These are phyloP conservation scores for Lates calcarifer DNA, from an alignment of 2,113 vertebrate genomes.

Conservation along the genomic window DNA sequence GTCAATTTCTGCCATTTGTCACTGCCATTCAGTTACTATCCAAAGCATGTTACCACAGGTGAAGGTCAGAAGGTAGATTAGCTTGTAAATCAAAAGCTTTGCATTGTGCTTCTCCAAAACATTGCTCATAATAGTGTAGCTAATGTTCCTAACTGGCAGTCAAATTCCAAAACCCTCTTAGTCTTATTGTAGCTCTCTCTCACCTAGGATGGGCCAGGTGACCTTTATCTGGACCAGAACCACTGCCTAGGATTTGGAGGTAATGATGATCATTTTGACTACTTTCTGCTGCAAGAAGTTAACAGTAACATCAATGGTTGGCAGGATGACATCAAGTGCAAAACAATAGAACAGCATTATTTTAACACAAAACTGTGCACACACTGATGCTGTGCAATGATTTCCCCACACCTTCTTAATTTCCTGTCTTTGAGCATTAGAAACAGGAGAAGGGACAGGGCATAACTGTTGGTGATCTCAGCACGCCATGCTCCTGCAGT, in stretches of 20 bases:
- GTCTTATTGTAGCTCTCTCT: background rate
- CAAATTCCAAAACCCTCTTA: background rate
- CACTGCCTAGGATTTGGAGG: background rate
- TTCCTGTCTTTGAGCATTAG: constrained; percentile 22
- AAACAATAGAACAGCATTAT: constrained; percentile 9
- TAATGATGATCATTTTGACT: constrained; percentile 1
- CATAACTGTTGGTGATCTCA: constrained; percentile 5
- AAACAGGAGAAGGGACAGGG: constrained; percentile 2
- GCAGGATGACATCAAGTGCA: constrained; percentile 9
- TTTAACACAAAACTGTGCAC: constrained; percentile 7
- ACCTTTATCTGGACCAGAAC: background rate
- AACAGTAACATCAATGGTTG: background rate
- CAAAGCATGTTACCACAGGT: constrained; percentile 13
- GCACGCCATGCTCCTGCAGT: background rate
- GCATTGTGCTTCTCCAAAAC: background rate
- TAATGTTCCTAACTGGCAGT: background rate
- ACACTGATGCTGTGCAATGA: constrained; percentile 8
- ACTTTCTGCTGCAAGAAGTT: constrained; percentile 11
- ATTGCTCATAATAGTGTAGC: background rate
- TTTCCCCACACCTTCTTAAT: constrained; percentile 24
- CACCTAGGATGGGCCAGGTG: background rate
- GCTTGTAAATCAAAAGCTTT: background rate
- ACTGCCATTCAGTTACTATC: background rate
- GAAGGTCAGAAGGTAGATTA: constrained; percentile 34
- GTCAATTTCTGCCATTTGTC: constrained; percentile 34